A percentile compares a stretch with the other conserved stretches of the same genome.
Evolutionary conservation across 2,113 vertebrate genomes (phyloP).

Genomic region (Copsychus sechellarum): DNA sequence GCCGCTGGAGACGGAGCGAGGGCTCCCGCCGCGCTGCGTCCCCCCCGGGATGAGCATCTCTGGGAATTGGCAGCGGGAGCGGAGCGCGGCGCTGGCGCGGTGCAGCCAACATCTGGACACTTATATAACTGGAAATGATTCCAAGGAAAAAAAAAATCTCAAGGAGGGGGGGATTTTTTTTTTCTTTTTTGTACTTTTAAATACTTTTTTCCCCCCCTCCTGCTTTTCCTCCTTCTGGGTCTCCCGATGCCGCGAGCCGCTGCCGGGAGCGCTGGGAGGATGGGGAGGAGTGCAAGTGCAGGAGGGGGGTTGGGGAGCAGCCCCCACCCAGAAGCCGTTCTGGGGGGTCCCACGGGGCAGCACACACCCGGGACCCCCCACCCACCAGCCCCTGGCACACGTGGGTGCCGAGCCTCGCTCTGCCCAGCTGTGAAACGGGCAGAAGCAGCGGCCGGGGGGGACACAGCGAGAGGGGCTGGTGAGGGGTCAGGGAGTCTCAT

Average conservation of each 20-base stretch:
- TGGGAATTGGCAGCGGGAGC: conserved; percentile 38
- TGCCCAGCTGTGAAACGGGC: background rate
- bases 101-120: conserved; percentile 43
- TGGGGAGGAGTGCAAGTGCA: background rate
- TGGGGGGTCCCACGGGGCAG: background rate
- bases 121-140: conserved; percentile 39
- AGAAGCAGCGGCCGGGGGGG: background rate
- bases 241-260: background rate
- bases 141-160: background rate
- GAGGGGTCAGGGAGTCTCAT: background rate
- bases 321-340: background rate
- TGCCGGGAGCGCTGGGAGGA: background rate
- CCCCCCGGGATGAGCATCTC: background rate
- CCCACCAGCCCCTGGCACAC: background rate
- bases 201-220: accelerated
- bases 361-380: background rate
- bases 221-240: background rate
- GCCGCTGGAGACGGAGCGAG: background rate
- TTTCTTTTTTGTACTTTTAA: background rate
- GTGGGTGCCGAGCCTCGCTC: background rate
- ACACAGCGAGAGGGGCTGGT: background rate
- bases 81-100: background rate
- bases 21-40: background rate
- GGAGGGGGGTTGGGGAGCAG: background rate
- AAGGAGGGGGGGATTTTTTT: background rate